Evolutionary conservation across 1,140 invertebrate species (phyloP).

Genomic region (Harlomillsia oculata): DNA sequence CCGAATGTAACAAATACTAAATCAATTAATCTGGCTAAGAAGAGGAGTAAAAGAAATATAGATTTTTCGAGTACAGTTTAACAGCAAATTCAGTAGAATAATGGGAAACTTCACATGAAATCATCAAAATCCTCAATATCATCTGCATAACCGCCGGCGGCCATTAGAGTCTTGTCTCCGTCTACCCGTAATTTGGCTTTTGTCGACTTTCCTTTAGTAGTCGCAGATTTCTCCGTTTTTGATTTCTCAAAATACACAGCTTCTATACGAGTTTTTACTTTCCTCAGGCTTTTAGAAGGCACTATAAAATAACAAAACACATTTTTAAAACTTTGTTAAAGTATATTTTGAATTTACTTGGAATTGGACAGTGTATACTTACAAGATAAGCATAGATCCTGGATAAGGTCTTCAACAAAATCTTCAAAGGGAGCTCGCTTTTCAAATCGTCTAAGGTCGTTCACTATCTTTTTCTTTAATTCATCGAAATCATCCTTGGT

Average conservation of each 20-base stretch:
- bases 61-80: too few relatives aligned
- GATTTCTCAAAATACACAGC: constrained; percentile 69
- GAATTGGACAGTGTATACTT: constrained; percentile 44
- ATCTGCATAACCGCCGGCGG: constrained; percentile 11
- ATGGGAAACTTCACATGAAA: constrained; percentile 34
- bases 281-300: constrained; percentile 60
- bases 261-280: constrained; percentile 67
- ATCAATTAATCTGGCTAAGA: too few relatives aligned
- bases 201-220: constrained; percentile 46
- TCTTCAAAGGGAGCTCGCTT: constrained; percentile 59
- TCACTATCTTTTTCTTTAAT: constrained; percentile 59
- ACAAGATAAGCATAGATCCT: constrained; percentile 66
- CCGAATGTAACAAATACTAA: too few relatives aligned
- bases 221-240: constrained; percentile 50
- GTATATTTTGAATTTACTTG: constrained; percentile 5
- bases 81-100: too few relatives aligned
- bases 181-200: constrained; percentile 62
- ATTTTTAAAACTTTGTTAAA: constrained; percentile 12
- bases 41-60: too few relatives aligned
- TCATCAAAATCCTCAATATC: constrained; percentile 35
- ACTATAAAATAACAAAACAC: constrained; percentile 47
- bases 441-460: constrained; percentile 59
- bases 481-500: constrained; percentile 71
- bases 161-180: constrained; percentile 46
- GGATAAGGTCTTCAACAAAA: constrained; percentile 69